A percentile compares a stretch with the other conserved stretches of the same genome.
phyloP scores from a whole-genome alignment of 2,888 invertebrate species.

The Eudasyphora cyanicolor region DNA sequence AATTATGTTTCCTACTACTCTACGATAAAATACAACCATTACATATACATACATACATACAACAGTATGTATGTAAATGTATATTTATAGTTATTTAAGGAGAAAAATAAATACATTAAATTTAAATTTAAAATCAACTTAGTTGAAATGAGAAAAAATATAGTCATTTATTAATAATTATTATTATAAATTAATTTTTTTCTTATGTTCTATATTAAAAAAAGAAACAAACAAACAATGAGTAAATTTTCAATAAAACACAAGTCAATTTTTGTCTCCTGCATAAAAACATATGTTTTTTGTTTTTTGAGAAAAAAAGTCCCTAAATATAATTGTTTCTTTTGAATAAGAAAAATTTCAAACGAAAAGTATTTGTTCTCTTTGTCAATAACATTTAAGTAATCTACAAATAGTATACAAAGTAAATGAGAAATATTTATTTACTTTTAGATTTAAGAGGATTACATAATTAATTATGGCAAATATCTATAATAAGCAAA shows the following conservation, averaged over 20 bases:
- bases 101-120: constrained; percentile 17
- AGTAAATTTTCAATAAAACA: not conserved
- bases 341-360: not conserved
- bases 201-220: not conserved
- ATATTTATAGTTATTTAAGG: no score
- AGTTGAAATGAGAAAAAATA: constrained; percentile 56
- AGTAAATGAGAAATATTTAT: not conserved
- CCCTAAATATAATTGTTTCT: not conserved
- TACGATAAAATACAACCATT: constrained; percentile 21
- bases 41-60: not conserved
- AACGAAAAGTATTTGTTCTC: constrained; percentile 6
- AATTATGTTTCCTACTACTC: constrained; percentile 59
- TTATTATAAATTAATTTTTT: constrained; percentile 39
- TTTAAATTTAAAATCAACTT: constrained; percentile 36
- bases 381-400: not conserved
- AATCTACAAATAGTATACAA: not conserved
- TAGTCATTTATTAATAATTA: constrained; percentile 48
- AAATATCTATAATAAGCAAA: no score
- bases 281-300: no score
- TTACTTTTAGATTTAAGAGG: constrained; percentile 10
- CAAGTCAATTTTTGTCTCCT: constrained; percentile 30
- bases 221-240: constrained; percentile 20
- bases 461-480: not conserved
- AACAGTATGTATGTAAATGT: not conserved
- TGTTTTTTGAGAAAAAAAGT: not conserved